Evolutionary conservation across 2,113 vertebrate species (phyloP).

Genomic region (Lamprologus callipterus): DNA sequence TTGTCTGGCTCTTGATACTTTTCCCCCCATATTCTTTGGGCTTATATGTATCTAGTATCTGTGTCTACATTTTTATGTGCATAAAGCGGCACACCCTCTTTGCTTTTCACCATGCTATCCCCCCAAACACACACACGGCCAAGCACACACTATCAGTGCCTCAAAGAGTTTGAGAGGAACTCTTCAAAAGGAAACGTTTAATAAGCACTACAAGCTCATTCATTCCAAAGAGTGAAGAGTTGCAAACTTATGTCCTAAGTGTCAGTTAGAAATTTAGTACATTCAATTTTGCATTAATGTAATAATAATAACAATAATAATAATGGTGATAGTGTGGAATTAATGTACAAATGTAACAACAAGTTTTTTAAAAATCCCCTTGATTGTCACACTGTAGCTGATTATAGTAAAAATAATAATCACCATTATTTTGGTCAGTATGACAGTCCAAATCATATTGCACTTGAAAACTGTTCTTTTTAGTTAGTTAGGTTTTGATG

Average conservation of each 20-base stretch:
- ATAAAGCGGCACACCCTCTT: not conserved
- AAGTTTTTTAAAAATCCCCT: not conserved
- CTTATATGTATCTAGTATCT: not conserved
- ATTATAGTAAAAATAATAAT: not conserved
- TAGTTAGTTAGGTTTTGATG: not conserved
- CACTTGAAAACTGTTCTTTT: not conserved
- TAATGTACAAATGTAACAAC: not conserved
- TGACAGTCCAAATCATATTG: not conserved
- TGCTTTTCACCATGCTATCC: not conserved
- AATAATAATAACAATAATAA: not conserved
- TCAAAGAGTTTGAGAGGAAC: not conserved
- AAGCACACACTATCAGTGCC: not conserved
- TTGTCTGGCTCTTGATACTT: not conserved
- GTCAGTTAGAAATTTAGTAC: not conserved
- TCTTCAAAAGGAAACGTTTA: not conserved
- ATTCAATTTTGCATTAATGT: not conserved
- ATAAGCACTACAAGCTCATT: not conserved
- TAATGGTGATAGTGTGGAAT: not conserved
- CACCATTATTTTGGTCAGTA: rapidly evolving
- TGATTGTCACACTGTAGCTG: not conserved
- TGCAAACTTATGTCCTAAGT: not conserved
- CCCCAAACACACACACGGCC: not conserved
- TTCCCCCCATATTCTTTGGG: rapidly evolving
- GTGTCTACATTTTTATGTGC: not conserved
- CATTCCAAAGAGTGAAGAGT: not conserved